These are phyloP conservation scores for Stegana nigrithorax DNA, from an alignment of 2,888 invertebrate genomes.

Conservation along the genomic window DNA sequence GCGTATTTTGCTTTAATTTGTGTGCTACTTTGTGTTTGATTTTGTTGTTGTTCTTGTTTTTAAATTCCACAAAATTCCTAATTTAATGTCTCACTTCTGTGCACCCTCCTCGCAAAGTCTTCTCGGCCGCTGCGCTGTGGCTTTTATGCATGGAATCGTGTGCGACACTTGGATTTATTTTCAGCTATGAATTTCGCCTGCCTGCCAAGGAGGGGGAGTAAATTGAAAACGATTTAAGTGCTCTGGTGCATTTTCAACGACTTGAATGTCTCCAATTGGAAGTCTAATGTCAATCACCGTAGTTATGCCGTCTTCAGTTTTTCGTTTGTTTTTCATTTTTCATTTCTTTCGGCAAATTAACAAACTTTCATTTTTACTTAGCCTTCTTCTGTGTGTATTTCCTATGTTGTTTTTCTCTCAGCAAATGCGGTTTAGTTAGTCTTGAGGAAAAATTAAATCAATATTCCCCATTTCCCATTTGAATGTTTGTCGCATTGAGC, in stretches of 20 bases:
- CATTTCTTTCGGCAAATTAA: neutral
- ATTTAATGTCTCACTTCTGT: neutral
- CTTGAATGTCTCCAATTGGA: neutral
- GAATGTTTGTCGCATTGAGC: neutral
- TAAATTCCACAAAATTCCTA: no score
- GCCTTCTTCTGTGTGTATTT: neutral
- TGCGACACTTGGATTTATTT: neutral
- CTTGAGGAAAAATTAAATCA: constrained; percentile 2
- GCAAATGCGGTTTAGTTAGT: neutral
- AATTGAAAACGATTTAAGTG: no score
- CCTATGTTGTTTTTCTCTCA: neutral
- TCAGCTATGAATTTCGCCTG: neutral
- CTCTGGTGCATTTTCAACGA: no score
- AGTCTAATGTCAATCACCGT: no score
- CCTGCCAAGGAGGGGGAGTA: no score
- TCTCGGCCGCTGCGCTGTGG: no score
- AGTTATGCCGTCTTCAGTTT: neutral
- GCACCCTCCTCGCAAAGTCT: neutral
- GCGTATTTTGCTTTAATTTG: no score
- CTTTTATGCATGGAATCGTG: no score
- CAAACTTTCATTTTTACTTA: neutral
- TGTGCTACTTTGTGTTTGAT: no score
- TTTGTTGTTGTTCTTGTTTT: no score
- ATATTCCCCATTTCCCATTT: constrained; percentile 12
- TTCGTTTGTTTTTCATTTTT: no score